Evolutionary conservation across 2,113 vertebrate species (phyloP).

Genomic region (Melanocharis versteri): DNA sequence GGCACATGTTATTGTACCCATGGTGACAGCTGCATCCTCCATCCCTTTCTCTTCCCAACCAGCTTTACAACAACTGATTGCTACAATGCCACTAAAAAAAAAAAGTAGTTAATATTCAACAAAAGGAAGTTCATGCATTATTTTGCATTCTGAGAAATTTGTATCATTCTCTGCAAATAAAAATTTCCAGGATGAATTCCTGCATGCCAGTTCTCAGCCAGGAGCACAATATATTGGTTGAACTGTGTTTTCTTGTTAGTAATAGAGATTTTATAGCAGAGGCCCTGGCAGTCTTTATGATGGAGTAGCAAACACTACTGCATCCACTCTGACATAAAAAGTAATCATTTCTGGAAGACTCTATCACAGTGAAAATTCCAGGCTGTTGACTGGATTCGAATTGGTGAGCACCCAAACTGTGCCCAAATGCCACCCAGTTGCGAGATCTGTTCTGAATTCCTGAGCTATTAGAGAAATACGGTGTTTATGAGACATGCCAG

Average conservation of each 20-base stretch:
- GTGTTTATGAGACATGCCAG: neutral
- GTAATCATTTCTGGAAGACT: constrained; percentile 30
- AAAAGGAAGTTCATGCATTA: neutral
- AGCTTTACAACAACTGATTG: neutral
- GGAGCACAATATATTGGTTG: neutral
- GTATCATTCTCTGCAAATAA: neutral
- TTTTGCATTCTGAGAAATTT: neutral
- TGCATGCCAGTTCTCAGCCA: neutral
- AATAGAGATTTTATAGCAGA: constrained; percentile 5
- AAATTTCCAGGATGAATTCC: neutral
- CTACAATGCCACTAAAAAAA: neutral
- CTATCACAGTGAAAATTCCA: neutral
- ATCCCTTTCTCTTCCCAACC: neutral
- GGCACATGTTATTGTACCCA: neutral
- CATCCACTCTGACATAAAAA: constrained; percentile 24
- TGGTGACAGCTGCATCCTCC: neutral
- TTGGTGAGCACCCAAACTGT: constrained; percentile 18
- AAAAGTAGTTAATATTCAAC: neutral
- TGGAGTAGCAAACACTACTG: neutral
- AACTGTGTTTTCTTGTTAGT: constrained; percentile 20
- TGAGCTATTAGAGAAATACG: neutral
- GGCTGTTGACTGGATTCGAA: neutral
- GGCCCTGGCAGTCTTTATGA: neutral
- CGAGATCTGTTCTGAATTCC: constrained; percentile 14
- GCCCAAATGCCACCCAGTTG: constrained; percentile 20